phyloP scores from a whole-genome alignment of 2,888 invertebrate species.

The Heteromurus nitidus region DNA sequence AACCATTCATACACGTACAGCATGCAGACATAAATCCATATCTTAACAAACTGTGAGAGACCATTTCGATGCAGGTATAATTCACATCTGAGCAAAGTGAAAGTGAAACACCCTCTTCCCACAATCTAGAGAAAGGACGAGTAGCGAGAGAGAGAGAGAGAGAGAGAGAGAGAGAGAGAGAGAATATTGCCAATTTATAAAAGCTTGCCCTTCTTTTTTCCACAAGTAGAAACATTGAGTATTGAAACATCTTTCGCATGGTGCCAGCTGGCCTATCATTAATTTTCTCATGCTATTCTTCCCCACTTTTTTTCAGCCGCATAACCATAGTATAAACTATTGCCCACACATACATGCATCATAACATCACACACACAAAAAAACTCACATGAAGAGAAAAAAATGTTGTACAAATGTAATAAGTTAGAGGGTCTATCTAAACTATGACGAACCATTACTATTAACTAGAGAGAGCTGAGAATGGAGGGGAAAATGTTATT shows the following conservation, averaged over 20 bases:
- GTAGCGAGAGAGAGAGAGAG: background rate
- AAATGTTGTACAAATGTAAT: conserved; percentile 15
- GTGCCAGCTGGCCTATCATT: conserved; percentile 65
- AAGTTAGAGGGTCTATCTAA: conserved; percentile 12
- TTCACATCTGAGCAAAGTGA: background rate
- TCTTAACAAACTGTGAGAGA: conserved; percentile 9
- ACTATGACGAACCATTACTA: conserved; percentile 49
- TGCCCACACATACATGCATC: conserved; percentile 36
- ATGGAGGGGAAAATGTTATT: conserved; percentile 46
- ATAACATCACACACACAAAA: background rate
- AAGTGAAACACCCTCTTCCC: conserved; percentile 40
- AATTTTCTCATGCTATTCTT: conserved; percentile 61
- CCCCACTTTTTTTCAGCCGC: conserved; percentile 32
- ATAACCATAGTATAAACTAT: conserved; percentile 19
- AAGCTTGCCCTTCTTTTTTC: conserved; percentile 13
- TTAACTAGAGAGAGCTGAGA: conserved; percentile 21
- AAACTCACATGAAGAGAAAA: background rate
- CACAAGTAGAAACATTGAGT: conserved; percentile 7
- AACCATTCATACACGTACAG: background rate
- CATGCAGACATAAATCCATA: background rate
- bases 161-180: conserved; percentile 10
- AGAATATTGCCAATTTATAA: conserved; percentile 40
- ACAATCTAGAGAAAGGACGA: conserved; percentile 15
- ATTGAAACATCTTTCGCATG: conserved; percentile 61
- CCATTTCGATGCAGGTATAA: background rate